phyloP scores from a whole-genome alignment of 2,797 vertebrate species.

The Enteromius paludinosus region DNA sequence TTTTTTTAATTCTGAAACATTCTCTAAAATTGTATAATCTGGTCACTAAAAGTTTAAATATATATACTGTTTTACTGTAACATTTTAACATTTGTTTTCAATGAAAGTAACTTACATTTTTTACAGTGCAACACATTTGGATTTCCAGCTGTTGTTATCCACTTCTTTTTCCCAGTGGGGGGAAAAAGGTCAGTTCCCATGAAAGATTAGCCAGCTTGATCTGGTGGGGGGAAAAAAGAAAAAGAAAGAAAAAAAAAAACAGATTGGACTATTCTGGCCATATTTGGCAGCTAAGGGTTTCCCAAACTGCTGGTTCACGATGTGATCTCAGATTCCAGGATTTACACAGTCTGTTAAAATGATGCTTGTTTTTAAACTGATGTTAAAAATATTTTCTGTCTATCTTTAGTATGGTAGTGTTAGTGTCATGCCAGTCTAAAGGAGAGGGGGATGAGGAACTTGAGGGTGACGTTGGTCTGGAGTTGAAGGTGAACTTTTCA shows the following conservation, averaged over 20 bases:
- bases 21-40: background rate
- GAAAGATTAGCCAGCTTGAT: conserved; percentile 24
- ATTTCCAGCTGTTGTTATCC: background rate
- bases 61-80: background rate
- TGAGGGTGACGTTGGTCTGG: conserved; percentile 83
- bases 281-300: conserved; percentile 43
- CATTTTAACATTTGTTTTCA: background rate
- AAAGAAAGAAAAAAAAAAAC: background rate
- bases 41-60: background rate
- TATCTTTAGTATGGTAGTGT: conserved; percentile 83
- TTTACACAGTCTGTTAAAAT: background rate
- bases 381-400: background rate
- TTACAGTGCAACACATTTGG: background rate
- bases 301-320: background rate
- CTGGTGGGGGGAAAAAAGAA: background rate
- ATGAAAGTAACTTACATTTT: background rate
- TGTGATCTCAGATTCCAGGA: background rate
- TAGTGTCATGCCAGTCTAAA: conserved; percentile 78
- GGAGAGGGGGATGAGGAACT: conserved; percentile 69
- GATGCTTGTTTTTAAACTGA: background rate
- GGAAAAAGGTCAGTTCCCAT: conserved; percentile 46
- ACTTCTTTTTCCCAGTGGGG: conserved; percentile 34
- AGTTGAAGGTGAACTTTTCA: conserved; percentile 84
- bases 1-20: background rate
- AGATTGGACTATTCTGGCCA: conserved; percentile 23